Base-by-base conservation (phyloP, 2,797 vertebrate genomes). In the Typhlichthys eigenmanni region DNA sequence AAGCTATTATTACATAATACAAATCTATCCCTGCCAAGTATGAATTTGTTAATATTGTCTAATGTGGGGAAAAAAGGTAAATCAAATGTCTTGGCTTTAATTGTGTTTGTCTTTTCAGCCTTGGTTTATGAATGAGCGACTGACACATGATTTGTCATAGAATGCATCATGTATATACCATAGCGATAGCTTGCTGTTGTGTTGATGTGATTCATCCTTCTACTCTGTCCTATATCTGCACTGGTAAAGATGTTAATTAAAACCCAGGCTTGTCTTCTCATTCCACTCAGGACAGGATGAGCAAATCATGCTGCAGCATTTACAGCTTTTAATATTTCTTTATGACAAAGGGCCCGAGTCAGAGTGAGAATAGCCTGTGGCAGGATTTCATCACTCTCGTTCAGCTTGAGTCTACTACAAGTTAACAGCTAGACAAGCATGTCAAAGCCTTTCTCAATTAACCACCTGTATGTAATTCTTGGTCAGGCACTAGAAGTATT, bases 191-290 rank as follows among this genome's bases (percentile, higher is more conserved):
- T 81, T 83, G 88, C 75, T 78, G 74, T 84, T 87, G 14, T 86
- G 88, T 86, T 68, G 71, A 54, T 3, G 47, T 90, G 91, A 92
- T 92, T 92, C 85, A 93, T 87, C 66, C 65, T 13, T 47, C 64
- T 59, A 71, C 53, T 69, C 70, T 75, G 74, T 84, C 75, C 76
- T 86, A 81, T 68, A 76, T 89, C 80, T 87, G 66, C 78, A 75
- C 60, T 13, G 69, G 75, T 71, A 48, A 11, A 83, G 87, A 87
- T 89, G 68, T 85, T 90, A 89, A 93, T 92, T 92, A 90, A 90
- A 90, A 77, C 74, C 74, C 53, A 62, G 66, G 58, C 76, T 81
- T 75, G 78, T 80, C 78, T 81, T 77, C 55, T 83, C 80, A 79
- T 77, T 84, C 79, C 66, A 79, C 64, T 64, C 58, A 13, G 17